A percentile compares a stretch with the other conserved stretches of the same genome.
Evolutionary conservation across 2,888 invertebrate genomes (phyloP).

Genomic region (Salpingus planirostris): DNA sequence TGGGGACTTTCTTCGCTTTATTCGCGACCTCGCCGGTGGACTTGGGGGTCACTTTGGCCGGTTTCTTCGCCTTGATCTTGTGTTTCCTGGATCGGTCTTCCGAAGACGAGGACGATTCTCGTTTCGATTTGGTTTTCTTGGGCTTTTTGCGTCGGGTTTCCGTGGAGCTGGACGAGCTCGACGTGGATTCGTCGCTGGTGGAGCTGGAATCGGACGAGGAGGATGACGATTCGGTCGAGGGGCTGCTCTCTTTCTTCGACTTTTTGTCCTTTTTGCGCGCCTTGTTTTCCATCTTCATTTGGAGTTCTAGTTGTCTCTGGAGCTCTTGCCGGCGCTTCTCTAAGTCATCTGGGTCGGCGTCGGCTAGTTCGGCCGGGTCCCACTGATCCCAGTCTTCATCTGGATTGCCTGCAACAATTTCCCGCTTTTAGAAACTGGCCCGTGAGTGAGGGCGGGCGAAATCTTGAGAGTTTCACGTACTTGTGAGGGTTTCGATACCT

Average conservation of each 20-base stretch:
- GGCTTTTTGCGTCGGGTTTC: conserved; percentile 36
- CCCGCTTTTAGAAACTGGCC: no score
- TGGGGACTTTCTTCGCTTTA: conserved; percentile 35
- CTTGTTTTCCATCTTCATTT: conserved; percentile 65
- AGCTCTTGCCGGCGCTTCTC: conserved; percentile 67
- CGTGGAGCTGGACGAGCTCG: conserved; percentile 42
- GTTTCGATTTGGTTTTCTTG: conserved; percentile 35
- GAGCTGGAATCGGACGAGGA: conserved; percentile 55
- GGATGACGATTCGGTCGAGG: conserved; percentile 58
- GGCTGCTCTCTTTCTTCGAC: conserved; percentile 57
- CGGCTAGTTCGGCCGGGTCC: conserved; percentile 71
- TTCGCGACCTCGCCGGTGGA: conserved; percentile 34
- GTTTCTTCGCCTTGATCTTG: conserved; percentile 46
- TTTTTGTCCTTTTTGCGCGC: conserved; percentile 63
- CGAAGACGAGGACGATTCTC: conserved; percentile 42
- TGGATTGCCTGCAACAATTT: conserved; percentile 45
- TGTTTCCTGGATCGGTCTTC: conserved; percentile 51
- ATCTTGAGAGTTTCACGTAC: no score
- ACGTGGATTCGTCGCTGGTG: conserved; percentile 57
- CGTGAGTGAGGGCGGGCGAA: no score
- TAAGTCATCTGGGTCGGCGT: conserved; percentile 70
- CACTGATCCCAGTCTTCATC: conserved; percentile 63
- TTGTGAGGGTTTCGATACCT: conserved; percentile 26
- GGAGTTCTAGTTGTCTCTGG: conserved; percentile 68
- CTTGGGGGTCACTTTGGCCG: conserved; percentile 43